Percentiles rank a stretch among this genome's conserved stretches.
These are phyloP conservation scores for Drosophila funebris DNA, from an alignment of 1,140 invertebrate species.

Conservation along the genomic window DNA sequence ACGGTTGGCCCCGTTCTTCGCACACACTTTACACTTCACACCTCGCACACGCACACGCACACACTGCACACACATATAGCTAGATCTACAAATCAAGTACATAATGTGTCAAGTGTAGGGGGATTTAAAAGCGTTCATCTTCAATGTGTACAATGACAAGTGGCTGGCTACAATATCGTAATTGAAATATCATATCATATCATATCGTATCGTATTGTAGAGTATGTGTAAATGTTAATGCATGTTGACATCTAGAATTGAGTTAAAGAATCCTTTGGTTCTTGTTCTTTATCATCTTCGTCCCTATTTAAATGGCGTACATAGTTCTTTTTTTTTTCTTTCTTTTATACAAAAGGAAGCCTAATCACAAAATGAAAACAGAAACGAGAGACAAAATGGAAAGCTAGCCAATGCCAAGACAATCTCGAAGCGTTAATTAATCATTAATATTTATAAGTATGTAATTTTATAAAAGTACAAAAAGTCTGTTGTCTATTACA, in stretches of 20 bases:
- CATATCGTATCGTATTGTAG: slow-evolving; percentile 34
- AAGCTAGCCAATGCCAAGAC: slow-evolving; percentile 62
- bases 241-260: slow-evolving; percentile 76
- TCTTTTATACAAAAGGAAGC: slow-evolving; percentile 31
- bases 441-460: slow-evolving; percentile 49
- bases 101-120: slow-evolving; percentile 25
- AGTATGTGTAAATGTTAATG: slow-evolving; percentile 68
- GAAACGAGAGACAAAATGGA: background rate
- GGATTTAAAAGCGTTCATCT: slow-evolving; percentile 51
- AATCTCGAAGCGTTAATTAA: slow-evolving; percentile 65
- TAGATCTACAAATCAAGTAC: slow-evolving; percentile 22
- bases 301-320: slow-evolving; percentile 12
- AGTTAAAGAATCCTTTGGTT: slow-evolving; percentile 41
- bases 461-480: slow-evolving; percentile 79
- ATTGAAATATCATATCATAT: slow-evolving; percentile 25
- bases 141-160: slow-evolving; percentile 5
- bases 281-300: slow-evolving; percentile 1
- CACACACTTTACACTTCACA: slow-evolving; percentile 4
- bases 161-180: slow-evolving; percentile 34
- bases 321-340: too few species aligned
- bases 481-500: slow-evolving; percentile 55
- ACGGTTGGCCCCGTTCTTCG: too few species aligned
- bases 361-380: slow-evolving; percentile 6
- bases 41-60: background rate
- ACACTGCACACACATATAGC: slow-evolving; percentile 5